Conservation (phyloP, 1,140 invertebrate species). For the Ooceraea biroi region DNA sequence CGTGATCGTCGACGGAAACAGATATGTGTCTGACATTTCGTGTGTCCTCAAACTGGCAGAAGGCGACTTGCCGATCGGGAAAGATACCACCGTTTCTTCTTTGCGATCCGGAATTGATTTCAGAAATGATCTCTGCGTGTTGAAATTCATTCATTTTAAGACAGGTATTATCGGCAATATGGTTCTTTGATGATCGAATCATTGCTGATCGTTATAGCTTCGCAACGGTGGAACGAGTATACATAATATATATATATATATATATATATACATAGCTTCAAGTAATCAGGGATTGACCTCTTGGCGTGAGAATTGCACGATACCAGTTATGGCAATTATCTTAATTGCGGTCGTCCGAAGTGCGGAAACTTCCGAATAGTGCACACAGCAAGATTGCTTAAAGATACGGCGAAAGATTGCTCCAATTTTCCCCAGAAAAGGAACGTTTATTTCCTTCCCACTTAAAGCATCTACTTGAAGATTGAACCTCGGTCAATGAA, state of each 20-base stretch:
- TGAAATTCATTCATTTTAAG: slow-evolving; percentile 13
- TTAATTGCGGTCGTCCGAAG: slow-evolving; percentile 9
- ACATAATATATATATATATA: background rate
- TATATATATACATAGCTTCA: background rate
- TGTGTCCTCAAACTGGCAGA: slow-evolving; percentile 8
- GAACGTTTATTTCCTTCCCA: background rate
- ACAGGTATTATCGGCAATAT: background rate
- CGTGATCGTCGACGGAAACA: slow-evolving; percentile 37
- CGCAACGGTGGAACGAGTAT: slow-evolving; percentile 22
- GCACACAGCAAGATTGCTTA: background rate
- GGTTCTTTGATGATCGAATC: background rate
- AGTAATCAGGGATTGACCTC: slow-evolving; percentile 17
- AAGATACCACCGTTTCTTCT: slow-evolving; percentile 4
- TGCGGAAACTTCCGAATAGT: slow-evolving; percentile 7
- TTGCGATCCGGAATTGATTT: slow-evolving; percentile 21
- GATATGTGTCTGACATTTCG: slow-evolving; percentile 22
- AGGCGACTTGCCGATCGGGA: background rate
- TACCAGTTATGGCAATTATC: background rate
- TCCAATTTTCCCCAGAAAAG: background rate
- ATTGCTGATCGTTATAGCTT: slow-evolving; percentile 7
- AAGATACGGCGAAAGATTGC: background rate
- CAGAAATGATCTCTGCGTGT: background rate
- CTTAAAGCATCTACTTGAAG: background rate
- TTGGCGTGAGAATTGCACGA: slow-evolving; percentile 24
- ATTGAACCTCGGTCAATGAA: background rate